Base-by-base conservation (phyloP, 2,797 vertebrate genomes). In the Serranus cabrilla region DNA sequence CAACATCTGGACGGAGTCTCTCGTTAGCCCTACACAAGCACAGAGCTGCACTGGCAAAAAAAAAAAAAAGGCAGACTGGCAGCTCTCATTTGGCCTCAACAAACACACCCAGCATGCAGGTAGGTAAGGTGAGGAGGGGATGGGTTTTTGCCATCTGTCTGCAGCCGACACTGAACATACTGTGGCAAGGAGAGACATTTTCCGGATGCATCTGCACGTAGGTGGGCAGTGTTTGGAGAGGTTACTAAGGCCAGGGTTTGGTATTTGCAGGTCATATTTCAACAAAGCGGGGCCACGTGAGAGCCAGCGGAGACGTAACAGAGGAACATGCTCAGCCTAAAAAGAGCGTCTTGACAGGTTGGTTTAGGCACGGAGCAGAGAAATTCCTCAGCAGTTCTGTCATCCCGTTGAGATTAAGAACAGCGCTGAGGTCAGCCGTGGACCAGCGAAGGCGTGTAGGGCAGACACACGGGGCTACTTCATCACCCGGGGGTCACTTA, bases 361-460 rank as follows among this genome's bases (percentile, higher is more conserved):
- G 75, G 80, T 92, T 93, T 93, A 92, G 87, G 83, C 93, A 91
- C 77, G 0, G 81, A 87, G 85, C 78, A 90, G 94, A 93, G 94
- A 96, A 94, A 95, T 94, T 95, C 94, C 92, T 92, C 85, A 87
- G 91, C 76, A 58, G 7, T 37, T 85, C 85, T 85, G 87, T 94
- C 92, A 92, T 91, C 84, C 73, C 52, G 31, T 54, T 71, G 80
- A 89, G 78, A 87, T 84, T 82, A 85, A 69, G 75, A 86, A 52
- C 83, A 74, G 75, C 7, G 43, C 71, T 75, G 83, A 80, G 89
- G 74, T 92, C 90, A 87, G 87, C 75, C 55, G 14, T 40, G 62
- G 73, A 83, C 71, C 73, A 75, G 49, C 9, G n/a, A 74, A 67
- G 78, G 63, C 9, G 13, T 40, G 60, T 12, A 60, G 73, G 67